These are phyloP conservation scores for Hedychridium roseum DNA, from an alignment of 2,888 invertebrate species.

Conservation along the genomic window DNA sequence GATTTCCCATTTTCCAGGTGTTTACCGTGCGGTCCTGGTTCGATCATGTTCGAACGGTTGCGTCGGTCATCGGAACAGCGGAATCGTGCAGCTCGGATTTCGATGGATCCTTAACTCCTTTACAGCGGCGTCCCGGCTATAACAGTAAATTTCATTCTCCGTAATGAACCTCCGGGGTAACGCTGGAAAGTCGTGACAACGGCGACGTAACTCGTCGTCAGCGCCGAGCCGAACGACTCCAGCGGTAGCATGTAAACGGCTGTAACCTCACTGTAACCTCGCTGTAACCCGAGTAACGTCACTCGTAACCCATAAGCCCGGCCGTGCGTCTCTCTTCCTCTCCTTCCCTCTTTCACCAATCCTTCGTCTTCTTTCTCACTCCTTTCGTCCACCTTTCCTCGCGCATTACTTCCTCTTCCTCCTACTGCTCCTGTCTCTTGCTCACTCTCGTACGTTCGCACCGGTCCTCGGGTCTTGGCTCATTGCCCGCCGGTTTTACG, in stretches of 20 bases:
- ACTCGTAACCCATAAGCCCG: slow-evolving; percentile 15
- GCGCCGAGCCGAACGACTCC: slow-evolving; percentile 16
- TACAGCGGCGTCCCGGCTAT: too few species aligned
- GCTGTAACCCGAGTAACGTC: slow-evolving; percentile 14
- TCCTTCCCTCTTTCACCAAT: too few species aligned
- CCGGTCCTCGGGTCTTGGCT: slow-evolving; percentile 23
- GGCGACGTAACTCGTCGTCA: slow-evolving; percentile 11
- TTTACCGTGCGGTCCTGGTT: too few species aligned
- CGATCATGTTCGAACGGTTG: too few species aligned
- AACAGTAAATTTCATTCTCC: too few species aligned
- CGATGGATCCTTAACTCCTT: too few species aligned
- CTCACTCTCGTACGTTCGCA: too few species aligned
- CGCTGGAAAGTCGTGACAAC: slow-evolving; percentile 6
- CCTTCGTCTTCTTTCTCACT: too few species aligned
- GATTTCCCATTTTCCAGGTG: too few species aligned
- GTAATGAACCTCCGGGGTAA: too few species aligned
- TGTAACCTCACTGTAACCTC: slow-evolving; percentile 23
- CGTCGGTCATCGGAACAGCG: too few species aligned
- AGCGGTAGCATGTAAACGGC: slow-evolving; percentile 17
- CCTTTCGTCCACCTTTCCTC: background rate
- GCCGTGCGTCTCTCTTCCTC: background rate
- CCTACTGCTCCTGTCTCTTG: background rate
- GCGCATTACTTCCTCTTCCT: background rate
- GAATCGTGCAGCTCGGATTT: too few species aligned
- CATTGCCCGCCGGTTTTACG: slow-evolving; percentile 38